Evolutionary conservation across 2,113 vertebrate genomes (phyloP).

Genomic region (Cygnus buccinator): DNA sequence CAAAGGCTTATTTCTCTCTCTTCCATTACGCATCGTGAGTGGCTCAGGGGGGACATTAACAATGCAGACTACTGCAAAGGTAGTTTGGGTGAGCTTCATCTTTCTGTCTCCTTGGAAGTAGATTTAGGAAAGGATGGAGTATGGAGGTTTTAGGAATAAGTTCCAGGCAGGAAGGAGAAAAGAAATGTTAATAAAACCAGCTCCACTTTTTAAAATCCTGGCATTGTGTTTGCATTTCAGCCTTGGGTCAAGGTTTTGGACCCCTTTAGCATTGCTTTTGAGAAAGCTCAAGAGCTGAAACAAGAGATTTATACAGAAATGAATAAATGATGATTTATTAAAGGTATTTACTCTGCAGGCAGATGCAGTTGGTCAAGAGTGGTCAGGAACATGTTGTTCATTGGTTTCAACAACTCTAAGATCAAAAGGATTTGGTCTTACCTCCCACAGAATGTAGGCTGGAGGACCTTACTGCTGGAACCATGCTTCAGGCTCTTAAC

Average conservation of each 20-base stretch:
- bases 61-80: background rate
- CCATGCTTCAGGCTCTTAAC: background rate
- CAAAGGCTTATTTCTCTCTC: background rate
- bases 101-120: background rate
- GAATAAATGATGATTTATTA: background rate
- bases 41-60: background rate
- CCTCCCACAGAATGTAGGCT: slow-evolving; percentile 14
- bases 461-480: background rate
- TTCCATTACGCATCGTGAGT: background rate
- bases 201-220: background rate
- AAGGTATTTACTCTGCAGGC: background rate
- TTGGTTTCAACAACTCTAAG: background rate
- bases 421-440: background rate
- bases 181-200: background rate
- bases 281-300: background rate
- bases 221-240: background rate
- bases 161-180: background rate
- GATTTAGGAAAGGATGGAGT: background rate
- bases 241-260: background rate
- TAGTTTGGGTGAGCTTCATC: background rate
- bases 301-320: background rate
- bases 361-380: background rate
- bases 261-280: background rate
- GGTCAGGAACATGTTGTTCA: background rate
- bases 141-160: background rate